Percentiles rank a stretch among this genome's conserved stretches.
phyloP scores from a whole-genome alignment of 2,113 vertebrate species.

The Sinocyclocheilus rhinocerous region DNA sequence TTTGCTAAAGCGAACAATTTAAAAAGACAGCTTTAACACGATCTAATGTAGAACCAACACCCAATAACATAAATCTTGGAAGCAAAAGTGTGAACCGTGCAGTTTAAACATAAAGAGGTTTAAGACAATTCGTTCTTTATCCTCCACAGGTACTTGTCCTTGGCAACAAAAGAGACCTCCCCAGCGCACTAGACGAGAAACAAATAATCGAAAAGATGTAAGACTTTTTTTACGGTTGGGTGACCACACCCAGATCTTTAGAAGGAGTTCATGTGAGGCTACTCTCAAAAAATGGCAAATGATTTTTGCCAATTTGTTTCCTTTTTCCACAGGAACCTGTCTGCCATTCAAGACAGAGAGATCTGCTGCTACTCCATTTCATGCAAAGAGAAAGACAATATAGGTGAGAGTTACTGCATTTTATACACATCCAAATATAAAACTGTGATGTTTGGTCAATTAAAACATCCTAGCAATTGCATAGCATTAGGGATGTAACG shows the following conservation, averaged over 20 bases:
- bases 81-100: neutral
- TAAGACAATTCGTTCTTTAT: neutral
- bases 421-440: neutral
- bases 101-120: neutral
- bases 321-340: conserved; percentile 75
- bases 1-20: neutral
- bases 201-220: conserved; percentile 91
- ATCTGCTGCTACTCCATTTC: conserved; percentile 87
- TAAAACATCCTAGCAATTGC: no score
- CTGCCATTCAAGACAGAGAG: conserved; percentile 84
- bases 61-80: neutral
- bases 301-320: neutral
- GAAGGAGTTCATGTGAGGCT: neutral
- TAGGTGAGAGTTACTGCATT: conserved; percentile 68
- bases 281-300: neutral
- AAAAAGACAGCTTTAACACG: conserved; percentile 16
- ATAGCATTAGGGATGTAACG: neutral
- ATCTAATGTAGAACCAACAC: conserved; percentile 1
- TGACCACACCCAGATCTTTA: neutral
- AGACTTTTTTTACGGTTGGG: conserved; percentile 54
- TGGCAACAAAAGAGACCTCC: conserved; percentile 88
- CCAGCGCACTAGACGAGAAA: conserved; percentile 86
- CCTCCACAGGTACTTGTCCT: conserved; percentile 82
- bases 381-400: conserved; percentile 87
- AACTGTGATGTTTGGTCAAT: neutral